Evolutionary conservation across 2,888 invertebrate species (phyloP).

Genomic region (Synanthedon tipuliformis): DNA sequence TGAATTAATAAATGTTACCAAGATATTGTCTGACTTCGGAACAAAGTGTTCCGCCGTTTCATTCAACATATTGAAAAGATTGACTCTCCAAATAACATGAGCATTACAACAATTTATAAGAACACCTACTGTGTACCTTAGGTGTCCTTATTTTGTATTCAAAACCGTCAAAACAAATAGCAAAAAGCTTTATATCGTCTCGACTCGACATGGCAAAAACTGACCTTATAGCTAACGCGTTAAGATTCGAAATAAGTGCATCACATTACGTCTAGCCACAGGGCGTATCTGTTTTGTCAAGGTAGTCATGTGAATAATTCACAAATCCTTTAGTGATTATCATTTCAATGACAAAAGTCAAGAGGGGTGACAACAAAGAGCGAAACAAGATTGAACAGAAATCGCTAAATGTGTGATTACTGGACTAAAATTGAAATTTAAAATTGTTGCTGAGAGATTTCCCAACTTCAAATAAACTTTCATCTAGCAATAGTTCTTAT

Average conservation of each 20-base stretch:
- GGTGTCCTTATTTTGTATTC: constrained; percentile 42
- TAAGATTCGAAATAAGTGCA: constrained; percentile 8
- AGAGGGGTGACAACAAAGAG: constrained; percentile 38
- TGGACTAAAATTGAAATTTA: no score
- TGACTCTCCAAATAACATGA: constrained; percentile 26
- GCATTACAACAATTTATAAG: constrained; percentile 46
- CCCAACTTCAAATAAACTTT: no score
- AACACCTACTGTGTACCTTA: constrained; percentile 59
- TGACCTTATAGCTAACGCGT: constrained; percentile 4
- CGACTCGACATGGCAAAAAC: constrained; percentile 6
- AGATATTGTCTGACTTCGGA: constrained; percentile 8
- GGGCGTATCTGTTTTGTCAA: constrained; percentile 65
- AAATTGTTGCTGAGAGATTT: no score
- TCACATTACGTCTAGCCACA: constrained; percentile 41
- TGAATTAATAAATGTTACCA: neutral
- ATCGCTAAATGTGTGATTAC: no score
- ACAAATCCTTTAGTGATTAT: constrained; percentile 66
- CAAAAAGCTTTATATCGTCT: neutral
- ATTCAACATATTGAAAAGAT: neutral
- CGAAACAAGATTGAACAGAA: neutral
- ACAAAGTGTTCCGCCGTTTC: neutral
- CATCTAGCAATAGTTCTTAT: no score
- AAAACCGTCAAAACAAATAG: constrained; percentile 4
- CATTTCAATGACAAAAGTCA: constrained; percentile 67
- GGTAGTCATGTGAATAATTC: constrained; percentile 60